phyloP scores from a whole-genome alignment of 2,888 invertebrate genomes.

The Drosophila demipolita region DNA sequence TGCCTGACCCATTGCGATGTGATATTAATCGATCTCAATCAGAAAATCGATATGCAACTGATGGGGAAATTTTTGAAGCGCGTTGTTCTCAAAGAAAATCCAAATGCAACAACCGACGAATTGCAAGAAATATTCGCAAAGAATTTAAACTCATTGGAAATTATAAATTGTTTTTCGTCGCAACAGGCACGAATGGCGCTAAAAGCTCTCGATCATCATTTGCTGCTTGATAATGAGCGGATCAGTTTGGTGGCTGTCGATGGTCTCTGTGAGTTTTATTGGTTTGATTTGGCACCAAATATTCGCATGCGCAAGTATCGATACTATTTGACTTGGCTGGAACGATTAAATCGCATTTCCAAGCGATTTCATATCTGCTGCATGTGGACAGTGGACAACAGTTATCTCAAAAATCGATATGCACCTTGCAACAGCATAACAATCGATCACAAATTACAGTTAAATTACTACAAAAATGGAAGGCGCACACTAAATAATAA shows the following conservation, averaged over 20 bases:
- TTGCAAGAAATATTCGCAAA: conserved; percentile 27
- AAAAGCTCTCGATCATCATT: conserved; percentile 32
- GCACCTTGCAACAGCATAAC: background rate
- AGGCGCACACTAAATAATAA: conserved; percentile 30
- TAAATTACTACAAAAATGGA: conserved; percentile 12
- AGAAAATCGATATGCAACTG: conserved; percentile 42
- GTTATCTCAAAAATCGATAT: conserved; percentile 26
- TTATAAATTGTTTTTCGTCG: conserved; percentile 39
- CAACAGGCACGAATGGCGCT: conserved; percentile 30
- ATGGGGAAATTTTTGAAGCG: conserved; percentile 20
- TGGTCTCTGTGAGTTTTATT: conserved; percentile 52
- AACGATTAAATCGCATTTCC: conserved; percentile 28
- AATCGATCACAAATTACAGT: conserved; percentile 34
- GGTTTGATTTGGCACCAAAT: conserved; percentile 37
- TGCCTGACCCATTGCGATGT: conserved; percentile 28
- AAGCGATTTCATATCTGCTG: conserved; percentile 36
- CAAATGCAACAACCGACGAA: conserved; percentile 6
- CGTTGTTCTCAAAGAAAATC: conserved; percentile 7
- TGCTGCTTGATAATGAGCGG: conserved; percentile 29
- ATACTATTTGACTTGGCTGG: conserved; percentile 40
- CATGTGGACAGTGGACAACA: conserved; percentile 49
- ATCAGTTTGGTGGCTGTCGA: conserved; percentile 41
- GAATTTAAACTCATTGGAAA: conserved; percentile 35
- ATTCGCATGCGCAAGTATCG: conserved; percentile 30
- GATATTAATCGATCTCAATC: conserved; percentile 40